phyloP scores from a whole-genome alignment of 1,140 invertebrate genomes.

The Drosophila oshimai region DNA sequence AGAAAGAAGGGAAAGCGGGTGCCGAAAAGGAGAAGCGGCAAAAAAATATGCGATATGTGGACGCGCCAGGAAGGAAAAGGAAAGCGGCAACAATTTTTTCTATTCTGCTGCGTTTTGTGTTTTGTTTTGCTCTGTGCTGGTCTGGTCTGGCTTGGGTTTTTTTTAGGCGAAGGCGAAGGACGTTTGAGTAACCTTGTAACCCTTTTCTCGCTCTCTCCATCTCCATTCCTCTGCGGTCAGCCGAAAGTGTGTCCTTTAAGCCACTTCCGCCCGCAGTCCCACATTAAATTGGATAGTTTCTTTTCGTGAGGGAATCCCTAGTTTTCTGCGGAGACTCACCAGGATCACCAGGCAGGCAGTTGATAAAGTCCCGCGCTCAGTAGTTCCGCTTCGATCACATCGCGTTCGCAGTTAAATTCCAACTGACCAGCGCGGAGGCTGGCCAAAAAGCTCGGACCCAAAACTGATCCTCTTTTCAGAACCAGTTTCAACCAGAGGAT shows the following conservation, averaged over 20 bases:
- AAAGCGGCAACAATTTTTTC: slow-evolving; percentile 75
- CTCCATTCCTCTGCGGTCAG: slow-evolving; percentile 36
- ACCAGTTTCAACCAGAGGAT: slow-evolving; percentile 51
- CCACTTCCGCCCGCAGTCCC: slow-evolving; percentile 30
- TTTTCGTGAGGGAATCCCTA: background rate
- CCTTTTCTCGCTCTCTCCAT: slow-evolving; percentile 53
- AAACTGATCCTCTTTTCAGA: slow-evolving; percentile 4
- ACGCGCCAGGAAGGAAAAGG: slow-evolving; percentile 69
- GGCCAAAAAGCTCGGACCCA: slow-evolving; percentile 31
- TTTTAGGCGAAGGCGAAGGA: slow-evolving; percentile 77
- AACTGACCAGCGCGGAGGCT: slow-evolving; percentile 55
- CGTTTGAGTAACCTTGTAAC: slow-evolving; percentile 82
- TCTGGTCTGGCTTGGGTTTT: slow-evolving; percentile 39
- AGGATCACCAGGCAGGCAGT: background rate
- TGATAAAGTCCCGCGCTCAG: background rate
- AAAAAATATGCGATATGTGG: slow-evolving; percentile 57
- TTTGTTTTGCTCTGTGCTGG: slow-evolving; percentile 62
- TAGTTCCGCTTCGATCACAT: slow-evolving; percentile 48
- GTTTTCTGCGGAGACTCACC: background rate
- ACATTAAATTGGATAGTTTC: slow-evolving; percentile 29
- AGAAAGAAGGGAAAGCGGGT: slow-evolving; percentile 26
- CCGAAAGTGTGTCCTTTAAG: slow-evolving; percentile 69
- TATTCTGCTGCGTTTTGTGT: slow-evolving; percentile 66
- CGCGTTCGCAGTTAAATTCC: slow-evolving; percentile 56
- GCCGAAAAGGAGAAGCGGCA: slow-evolving; percentile 50